Percentiles rank a stretch among this genome's conserved stretches.
These are phyloP conservation scores for Netelia inedita DNA, from an alignment of 2,888 invertebrate species.

Conservation along the genomic window DNA sequence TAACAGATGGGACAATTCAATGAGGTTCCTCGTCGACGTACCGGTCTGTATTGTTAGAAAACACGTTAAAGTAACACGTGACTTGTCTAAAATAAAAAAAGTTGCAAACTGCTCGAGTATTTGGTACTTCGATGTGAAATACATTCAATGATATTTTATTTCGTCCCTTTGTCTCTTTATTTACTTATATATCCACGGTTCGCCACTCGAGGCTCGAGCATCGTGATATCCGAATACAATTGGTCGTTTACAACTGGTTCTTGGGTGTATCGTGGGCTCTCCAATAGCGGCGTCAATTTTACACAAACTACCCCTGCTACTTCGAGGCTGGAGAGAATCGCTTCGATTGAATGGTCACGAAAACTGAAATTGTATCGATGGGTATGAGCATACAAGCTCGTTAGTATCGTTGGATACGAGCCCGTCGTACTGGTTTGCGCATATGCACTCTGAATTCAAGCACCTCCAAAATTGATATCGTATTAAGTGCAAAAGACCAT, in stretches of 20 bases:
- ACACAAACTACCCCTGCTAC: background rate
- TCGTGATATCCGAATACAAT: constrained; percentile 72
- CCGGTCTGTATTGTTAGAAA: constrained; percentile 1
- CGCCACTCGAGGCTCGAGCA: background rate
- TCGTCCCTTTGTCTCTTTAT: background rate
- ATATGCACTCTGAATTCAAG: constrained; percentile 12
- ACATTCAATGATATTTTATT: constrained; percentile 37
- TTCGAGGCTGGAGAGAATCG: constrained; percentile 5
- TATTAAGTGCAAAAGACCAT: constrained; percentile 10
- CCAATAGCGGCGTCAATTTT: background rate
- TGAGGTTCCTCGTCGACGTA: background rate
- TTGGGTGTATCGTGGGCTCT: constrained; percentile 32
- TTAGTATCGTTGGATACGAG: background rate
- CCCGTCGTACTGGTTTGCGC: constrained; percentile 1
- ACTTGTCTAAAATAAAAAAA: background rate
- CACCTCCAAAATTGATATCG: background rate
- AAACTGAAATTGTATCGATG: background rate
- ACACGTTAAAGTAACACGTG: constrained; percentile 11
- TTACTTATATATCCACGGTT: background rate
- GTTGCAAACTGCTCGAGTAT: background rate
- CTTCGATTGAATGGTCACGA: constrained; percentile 4
- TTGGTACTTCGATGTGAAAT: constrained; percentile 27
- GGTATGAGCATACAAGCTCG: background rate
- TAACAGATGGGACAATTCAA: background rate
- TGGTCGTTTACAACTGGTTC: constrained; percentile 72